Evolutionary conservation across 2,888 invertebrate genomes (phyloP).

Genomic region (Dioctria linearis): DNA sequence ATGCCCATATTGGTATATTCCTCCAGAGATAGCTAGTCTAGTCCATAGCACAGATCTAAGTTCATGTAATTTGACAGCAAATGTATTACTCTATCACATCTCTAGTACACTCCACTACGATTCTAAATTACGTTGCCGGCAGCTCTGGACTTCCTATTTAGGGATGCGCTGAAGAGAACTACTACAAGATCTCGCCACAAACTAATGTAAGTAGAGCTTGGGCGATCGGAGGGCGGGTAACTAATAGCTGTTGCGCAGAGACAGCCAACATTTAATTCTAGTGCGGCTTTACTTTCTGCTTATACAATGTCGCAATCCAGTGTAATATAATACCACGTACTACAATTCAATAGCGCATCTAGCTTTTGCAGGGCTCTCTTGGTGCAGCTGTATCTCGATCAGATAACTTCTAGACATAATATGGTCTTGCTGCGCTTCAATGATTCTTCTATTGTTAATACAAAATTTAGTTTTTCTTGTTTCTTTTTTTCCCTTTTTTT

Average conservation of each 20-base stretch:
- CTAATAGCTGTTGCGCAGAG: not conserved
- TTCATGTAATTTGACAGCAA: conserved; percentile 63
- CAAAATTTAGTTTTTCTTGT: not conserved
- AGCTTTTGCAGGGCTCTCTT: not conserved
- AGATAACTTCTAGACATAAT: conserved; percentile 45
- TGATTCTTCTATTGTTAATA: conserved; percentile 6
- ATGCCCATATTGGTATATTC: conserved; percentile 59
- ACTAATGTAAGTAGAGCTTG: not conserved
- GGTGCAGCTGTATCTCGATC: conserved; percentile 37
- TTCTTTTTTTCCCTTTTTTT: not conserved
- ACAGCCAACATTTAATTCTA: conserved; percentile 44
- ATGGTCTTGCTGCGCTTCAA: conserved; percentile 13
- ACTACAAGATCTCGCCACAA: not conserved
- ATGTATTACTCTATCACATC: conserved; percentile 63
- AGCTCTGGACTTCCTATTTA: conserved; percentile 49
- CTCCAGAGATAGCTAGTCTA: conserved; percentile 4
- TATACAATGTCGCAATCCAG: conserved; percentile 16
- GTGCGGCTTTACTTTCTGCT: conserved; percentile 12
- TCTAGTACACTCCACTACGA: not conserved
- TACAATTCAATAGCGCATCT: conserved; percentile 37
- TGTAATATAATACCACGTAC: conserved; percentile 33
- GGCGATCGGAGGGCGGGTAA: conserved; percentile 4
- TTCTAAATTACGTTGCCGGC: conserved; percentile 50
- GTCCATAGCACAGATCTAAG: conserved; percentile 25
- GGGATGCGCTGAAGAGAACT: conserved; percentile 23